Conservation (phyloP, 2,113 vertebrate genomes). For the Labrus mixtus region DNA sequence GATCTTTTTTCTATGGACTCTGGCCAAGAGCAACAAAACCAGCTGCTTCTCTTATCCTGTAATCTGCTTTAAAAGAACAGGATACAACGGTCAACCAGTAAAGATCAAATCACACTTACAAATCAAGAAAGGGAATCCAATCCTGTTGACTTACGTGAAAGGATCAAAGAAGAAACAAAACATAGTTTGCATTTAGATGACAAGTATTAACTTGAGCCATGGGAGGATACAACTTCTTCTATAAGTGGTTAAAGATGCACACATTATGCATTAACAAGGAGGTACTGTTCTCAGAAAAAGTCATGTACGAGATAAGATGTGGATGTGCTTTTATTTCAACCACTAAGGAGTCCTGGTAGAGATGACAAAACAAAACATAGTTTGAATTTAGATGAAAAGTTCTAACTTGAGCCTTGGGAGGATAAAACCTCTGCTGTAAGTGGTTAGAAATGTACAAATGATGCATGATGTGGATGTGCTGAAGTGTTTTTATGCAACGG, state of each 20-base stretch:
- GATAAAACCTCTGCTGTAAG: no score
- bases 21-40: constrained; percentile 30
- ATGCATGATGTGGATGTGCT: constrained; percentile 26
- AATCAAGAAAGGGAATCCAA: constrained; percentile 17
- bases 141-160: constrained; percentile 24
- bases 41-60: constrained; percentile 21
- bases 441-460: no score
- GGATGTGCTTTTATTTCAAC: background rate
- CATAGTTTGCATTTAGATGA: constrained; percentile 1
- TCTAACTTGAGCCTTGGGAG: no score
- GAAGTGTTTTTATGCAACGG: constrained; percentile 4
- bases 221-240: constrained; percentile 12
- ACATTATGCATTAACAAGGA: constrained; percentile 1
- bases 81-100: background rate
- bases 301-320: constrained; percentile 24
- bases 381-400: no score
- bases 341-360: no score
- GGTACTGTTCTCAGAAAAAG: constrained; percentile 25
- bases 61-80: constrained; percentile 29
- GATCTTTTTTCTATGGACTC: constrained; percentile 17
- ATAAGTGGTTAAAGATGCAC: background rate
- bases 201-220: background rate
- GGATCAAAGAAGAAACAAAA: background rate
- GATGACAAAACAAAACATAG: no score
- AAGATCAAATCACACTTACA: constrained; percentile 14